Evolutionary conservation across 2,797 vertebrate species (phyloP).

Genomic region (Brotula barbata): DNA sequence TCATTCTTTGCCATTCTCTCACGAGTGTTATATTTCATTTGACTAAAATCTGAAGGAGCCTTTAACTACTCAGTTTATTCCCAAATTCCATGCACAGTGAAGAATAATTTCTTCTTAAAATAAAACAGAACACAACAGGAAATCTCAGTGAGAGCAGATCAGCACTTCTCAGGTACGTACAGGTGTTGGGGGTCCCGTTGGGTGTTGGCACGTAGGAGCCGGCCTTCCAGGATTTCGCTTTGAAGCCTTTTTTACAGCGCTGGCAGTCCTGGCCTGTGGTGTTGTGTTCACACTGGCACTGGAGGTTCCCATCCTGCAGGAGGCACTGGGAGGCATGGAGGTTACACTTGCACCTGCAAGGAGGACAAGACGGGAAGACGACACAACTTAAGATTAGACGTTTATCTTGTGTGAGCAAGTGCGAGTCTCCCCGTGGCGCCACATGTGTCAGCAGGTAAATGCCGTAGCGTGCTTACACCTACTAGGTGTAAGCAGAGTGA

Average conservation of each 20-base stretch:
- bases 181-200: constrained; percentile 90
- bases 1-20: too few species aligned
- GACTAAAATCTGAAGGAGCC: too few species aligned
- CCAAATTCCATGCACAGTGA: too few species aligned
- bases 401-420: constrained; percentile 4
- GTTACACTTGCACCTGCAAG: constrained; percentile 94
- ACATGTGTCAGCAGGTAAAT: constrained; percentile 4
- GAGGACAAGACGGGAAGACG: constrained; percentile 12
- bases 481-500: background rate
- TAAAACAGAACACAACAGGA: background rate
- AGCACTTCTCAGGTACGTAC: constrained; percentile 76
- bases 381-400: constrained; percentile 17
- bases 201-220: constrained; percentile 94
- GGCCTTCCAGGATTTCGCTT: constrained; percentile 92
- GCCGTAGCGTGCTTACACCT: constrained; percentile 4
- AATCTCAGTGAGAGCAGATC: background rate
- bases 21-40: too few species aligned
- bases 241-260: constrained; percentile 94
- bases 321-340: constrained; percentile 93
- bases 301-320: constrained; percentile 88
- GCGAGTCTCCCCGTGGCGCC: background rate
- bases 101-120: too few species aligned
- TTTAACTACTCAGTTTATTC: too few species aligned
- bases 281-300: constrained; percentile 98
- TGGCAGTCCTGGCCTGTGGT: constrained; percentile 97